Conservation (phyloP, 2,888 invertebrate species). For the Choristoneura rosaceana region DNA sequence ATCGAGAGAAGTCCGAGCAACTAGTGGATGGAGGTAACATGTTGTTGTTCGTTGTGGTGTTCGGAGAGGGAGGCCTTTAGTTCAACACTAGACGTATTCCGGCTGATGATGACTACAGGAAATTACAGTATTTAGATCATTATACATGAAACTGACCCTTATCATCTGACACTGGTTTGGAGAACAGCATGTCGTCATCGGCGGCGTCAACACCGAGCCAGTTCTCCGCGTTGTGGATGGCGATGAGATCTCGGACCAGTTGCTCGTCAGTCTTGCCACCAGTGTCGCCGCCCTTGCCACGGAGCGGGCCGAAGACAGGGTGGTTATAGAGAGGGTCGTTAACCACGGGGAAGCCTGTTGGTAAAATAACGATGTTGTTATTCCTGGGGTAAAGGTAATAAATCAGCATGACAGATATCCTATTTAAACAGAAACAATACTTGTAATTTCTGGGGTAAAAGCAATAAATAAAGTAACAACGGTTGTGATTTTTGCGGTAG, state of each 20-base stretch:
- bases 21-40: too few species aligned
- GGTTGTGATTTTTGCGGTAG: background rate
- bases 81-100: too few species aligned
- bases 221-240: constrained; percentile 97
- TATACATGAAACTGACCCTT: constrained; percentile 64
- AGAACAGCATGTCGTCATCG: constrained; percentile 94
- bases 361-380: constrained; percentile 3
- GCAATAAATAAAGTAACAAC: background rate
- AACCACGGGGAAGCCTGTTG: constrained; percentile 96
- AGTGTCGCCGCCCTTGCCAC: constrained; percentile 95
- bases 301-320: constrained; percentile 96
- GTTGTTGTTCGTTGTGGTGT: too few species aligned
- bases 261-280: constrained; percentile 96
- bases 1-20: too few species aligned
- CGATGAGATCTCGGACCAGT: constrained; percentile 94
- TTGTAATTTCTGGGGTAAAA: background rate
- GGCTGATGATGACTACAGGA: too few species aligned
- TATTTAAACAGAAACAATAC: too few species aligned
- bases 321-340: constrained; percentile 99
- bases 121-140: too few species aligned
- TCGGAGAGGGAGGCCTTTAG: too few species aligned
- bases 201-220: constrained; percentile 97
- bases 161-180: constrained; percentile 90
- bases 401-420: too few species aligned
- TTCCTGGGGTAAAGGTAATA: too few species aligned